Conservation (phyloP, 1,140 invertebrate species). For the Scaptomyza graminum region DNA sequence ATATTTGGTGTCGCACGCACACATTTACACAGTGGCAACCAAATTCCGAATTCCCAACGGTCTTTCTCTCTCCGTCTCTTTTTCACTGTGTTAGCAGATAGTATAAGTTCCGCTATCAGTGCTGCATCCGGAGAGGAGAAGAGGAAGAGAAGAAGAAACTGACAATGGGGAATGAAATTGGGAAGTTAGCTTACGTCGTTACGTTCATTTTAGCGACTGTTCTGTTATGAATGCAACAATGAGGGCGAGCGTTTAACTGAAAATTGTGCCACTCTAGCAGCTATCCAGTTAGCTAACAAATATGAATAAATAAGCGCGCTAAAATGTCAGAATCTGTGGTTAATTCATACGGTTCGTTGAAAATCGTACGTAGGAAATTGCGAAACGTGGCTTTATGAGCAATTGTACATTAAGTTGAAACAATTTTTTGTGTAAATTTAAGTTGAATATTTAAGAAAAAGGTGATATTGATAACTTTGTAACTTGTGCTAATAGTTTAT, state of each 20-base stretch:
- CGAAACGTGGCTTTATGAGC: too few relatives aligned
- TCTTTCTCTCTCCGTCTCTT: background rate
- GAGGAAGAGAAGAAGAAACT: background rate
- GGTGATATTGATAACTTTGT: too few relatives aligned
- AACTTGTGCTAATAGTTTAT: too few relatives aligned
- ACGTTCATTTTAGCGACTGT: constrained; percentile 30
- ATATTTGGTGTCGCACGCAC: constrained; percentile 32
- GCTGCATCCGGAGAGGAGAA: constrained; percentile 26
- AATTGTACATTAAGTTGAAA: too few relatives aligned
- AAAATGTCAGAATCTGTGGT: background rate
- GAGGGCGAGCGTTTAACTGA: constrained; percentile 28
- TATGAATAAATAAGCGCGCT: constrained; percentile 37
- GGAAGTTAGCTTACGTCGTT: constrained; percentile 38
- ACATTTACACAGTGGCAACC: background rate
- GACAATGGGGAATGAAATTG: constrained; percentile 21
- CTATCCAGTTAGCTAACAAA: constrained; percentile 16
- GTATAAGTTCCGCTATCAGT: constrained; percentile 40
- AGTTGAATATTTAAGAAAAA: too few relatives aligned
- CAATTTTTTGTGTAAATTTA: too few relatives aligned
- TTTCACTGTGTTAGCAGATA: constrained; percentile 23
- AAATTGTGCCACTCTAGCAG: constrained; percentile 19
- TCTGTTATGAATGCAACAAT: constrained; percentile 16
- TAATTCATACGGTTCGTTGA: background rate
- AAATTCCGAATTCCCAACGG: too few relatives aligned
- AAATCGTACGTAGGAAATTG: background rate